These are phyloP conservation scores for Drosophila asahinai DNA, from an alignment of 1,140 invertebrate species.

Conservation along the genomic window DNA sequence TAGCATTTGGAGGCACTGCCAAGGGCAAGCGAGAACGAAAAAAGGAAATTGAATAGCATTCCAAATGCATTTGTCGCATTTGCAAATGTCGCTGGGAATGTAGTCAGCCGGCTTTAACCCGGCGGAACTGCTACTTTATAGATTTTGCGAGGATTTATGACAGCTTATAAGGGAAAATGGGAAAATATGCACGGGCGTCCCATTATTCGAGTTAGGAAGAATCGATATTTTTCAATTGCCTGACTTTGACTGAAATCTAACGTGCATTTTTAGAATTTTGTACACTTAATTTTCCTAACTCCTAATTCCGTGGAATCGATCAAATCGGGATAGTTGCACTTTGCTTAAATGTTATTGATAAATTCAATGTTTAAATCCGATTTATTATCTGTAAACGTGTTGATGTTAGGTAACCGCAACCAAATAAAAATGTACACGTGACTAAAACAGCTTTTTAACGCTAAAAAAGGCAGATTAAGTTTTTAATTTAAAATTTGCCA, in stretches of 20 bases:
- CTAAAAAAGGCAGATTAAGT: too few relatives aligned
- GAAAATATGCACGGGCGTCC: neutral
- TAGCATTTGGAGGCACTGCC: constrained; percentile 17
- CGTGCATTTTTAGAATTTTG: neutral
- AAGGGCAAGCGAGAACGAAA: constrained; percentile 32
- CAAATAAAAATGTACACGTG: neutral
- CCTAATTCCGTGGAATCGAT: neutral
- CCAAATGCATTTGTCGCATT: constrained; percentile 65
- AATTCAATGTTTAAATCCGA: too few relatives aligned
- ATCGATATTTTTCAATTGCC: constrained; percentile 12
- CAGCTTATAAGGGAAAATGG: constrained; percentile 33
- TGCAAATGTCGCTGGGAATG: constrained; percentile 27
- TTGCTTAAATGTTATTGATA: neutral
- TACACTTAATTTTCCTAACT: neutral
- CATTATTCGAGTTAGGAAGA: neutral
- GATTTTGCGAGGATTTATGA: constrained; percentile 43
- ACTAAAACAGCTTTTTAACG: too few relatives aligned
- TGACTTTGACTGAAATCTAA: too few relatives aligned
- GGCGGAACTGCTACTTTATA: constrained; percentile 20
- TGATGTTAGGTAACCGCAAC: neutral
- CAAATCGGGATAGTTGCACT: neutral
- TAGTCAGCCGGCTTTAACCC: constrained; percentile 31
- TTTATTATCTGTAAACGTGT: neutral
- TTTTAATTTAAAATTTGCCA: too few relatives aligned
- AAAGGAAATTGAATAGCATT: constrained; percentile 77